Evolutionary conservation across 2,113 vertebrate species (phyloP), one percentile per base, ranked within the genome.

Genomic region (Acrocephalus arundinaceus): DNA sequence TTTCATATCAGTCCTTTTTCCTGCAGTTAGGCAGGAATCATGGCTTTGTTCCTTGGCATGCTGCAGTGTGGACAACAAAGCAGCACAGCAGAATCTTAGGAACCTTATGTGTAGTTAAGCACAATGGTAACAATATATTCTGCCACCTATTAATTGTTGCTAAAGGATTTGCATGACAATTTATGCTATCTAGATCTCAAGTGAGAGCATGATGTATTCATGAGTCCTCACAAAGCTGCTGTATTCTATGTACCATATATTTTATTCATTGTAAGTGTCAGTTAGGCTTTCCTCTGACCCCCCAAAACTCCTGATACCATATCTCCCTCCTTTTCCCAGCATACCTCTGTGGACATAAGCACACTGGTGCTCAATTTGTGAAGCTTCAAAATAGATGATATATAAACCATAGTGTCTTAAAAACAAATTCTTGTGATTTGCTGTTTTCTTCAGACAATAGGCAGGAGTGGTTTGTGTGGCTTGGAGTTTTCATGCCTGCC

Each of bases 381-480:
- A 78, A 74, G 59, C 11, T n/a, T 63, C 35, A 65, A 33, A 94
- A 30, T 6, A 46, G 16, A 39, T 70, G 8, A 45, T 73, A 35
- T 65, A 24, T 10, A 82, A 82, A 8, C 37, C 10, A 7, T 12
- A 75, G 46, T 73, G 89, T 48, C 62, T 85, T 82, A 85, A 66
- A 54, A 78, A 65, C n/a, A 65, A 68, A 73, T 66, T 58, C 58
- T 86, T 63, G 33, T 82, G 31, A 68, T 82, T 85, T 94, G 41
- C 68, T 75, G 39, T 94, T 57, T 45, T 71, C 66, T 87, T 68
- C 52, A 95, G 80, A 92, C 57, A 62, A 72, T 57, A 61, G 54
- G 45, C 63, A 71, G 52, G n/a, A 51, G 30, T 49, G 33, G 25
- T 73, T 72, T 65, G 20, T 23, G 7, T 72, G 62, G 27, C 17